Conservation (phyloP, 1,140 invertebrate genomes). For the Nylanderia fulva region DNA sequence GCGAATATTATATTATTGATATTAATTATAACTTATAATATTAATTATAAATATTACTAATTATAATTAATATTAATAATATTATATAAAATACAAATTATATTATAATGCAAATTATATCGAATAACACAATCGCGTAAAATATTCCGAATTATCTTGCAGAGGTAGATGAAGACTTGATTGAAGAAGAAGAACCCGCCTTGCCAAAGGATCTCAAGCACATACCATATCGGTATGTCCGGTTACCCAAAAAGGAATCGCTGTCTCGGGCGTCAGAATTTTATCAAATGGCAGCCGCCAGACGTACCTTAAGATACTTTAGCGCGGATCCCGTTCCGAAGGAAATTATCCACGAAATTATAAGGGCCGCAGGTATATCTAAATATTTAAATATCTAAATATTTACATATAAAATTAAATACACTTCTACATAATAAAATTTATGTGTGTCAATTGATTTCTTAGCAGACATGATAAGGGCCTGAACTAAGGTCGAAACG, state of each 20-base stretch:
- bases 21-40: too few species aligned
- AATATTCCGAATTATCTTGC: background rate
- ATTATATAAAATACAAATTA: background rate
- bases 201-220: slow-evolving; percentile 87
- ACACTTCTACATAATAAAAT: too few species aligned
- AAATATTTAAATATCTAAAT: too few species aligned
- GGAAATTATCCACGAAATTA: slow-evolving; percentile 91
- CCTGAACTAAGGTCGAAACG: too few species aligned
- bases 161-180: slow-evolving; percentile 14
- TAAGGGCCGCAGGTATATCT: slow-evolving; percentile 91
- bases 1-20: too few species aligned
- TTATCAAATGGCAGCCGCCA: slow-evolving; percentile 89
- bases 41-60: too few species aligned
- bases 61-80: too few species aligned
- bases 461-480: too few species aligned
- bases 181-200: slow-evolving; percentile 86
- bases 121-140: slow-evolving; percentile 35
- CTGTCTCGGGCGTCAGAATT: slow-evolving; percentile 88
- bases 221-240: slow-evolving; percentile 87
- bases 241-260: slow-evolving; percentile 87
- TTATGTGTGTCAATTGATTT: too few species aligned
- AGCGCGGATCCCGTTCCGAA: slow-evolving; percentile 90
- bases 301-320: slow-evolving; percentile 92
- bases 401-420: too few species aligned
- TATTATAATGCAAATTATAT: background rate